Evolutionary conservation across 2,797 vertebrate genomes (phyloP).

Genomic region (Spinus pinus): DNA sequence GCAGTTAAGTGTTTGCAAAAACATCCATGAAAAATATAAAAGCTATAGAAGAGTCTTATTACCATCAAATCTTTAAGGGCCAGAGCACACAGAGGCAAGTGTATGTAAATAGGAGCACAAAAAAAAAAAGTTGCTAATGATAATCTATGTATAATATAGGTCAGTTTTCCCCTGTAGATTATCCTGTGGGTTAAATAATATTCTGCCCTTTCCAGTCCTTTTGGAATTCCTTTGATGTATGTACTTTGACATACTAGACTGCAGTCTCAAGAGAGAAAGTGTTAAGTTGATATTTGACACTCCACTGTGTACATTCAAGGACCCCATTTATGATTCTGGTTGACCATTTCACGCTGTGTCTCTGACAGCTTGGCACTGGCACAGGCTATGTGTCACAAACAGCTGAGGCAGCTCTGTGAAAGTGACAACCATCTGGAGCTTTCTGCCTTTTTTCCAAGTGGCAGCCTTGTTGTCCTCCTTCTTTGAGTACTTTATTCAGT

Average conservation of each 20-base stretch:
- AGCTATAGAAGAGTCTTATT: background rate
- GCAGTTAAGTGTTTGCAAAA: background rate
- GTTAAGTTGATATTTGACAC: background rate
- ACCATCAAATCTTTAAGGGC: background rate
- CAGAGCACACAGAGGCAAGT: background rate
- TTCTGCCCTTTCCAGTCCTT: background rate
- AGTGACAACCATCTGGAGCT: constrained; percentile 38
- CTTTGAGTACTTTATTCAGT: background rate
- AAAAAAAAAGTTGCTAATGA: background rate
- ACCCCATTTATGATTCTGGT: background rate
- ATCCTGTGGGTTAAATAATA: background rate
- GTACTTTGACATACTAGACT: background rate
- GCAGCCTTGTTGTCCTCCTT: background rate
- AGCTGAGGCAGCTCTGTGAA: constrained; percentile 35
- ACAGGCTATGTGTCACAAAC: background rate
- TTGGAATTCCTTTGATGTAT: background rate
- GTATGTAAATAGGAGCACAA: background rate
- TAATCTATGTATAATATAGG: background rate
- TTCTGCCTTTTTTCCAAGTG: background rate
- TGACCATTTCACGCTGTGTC: constrained; percentile 13
- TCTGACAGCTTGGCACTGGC: constrained; percentile 29
- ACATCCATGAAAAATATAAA: background rate
- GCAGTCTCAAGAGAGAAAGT: background rate
- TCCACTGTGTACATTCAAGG: background rate
- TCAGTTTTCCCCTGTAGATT: background rate